A percentile compares a stretch with the other conserved stretches of the same genome.
phyloP scores from a whole-genome alignment of 2,113 vertebrate species.

The Callopanchax toddi region DNA sequence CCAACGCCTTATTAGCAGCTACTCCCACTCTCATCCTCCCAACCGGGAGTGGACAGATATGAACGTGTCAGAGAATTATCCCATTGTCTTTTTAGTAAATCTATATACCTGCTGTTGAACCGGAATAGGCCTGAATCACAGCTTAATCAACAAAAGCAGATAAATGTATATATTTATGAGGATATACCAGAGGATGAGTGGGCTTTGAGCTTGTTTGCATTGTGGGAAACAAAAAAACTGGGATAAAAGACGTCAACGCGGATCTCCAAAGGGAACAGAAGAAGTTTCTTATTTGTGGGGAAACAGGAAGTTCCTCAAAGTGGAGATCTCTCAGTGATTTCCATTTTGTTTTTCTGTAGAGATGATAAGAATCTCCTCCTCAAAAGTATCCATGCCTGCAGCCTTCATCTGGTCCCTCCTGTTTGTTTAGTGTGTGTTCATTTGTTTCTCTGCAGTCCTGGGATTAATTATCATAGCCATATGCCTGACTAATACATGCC shows the following conservation, averaged over 20 bases:
- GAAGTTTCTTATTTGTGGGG: constrained; percentile 27
- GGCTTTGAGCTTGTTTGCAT: constrained; percentile 58
- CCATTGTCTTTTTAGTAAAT: constrained; percentile 26
- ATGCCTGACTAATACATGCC: constrained; percentile 73
- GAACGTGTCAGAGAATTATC: constrained; percentile 29
- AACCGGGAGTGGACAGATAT: constrained; percentile 55
- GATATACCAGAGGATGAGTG: constrained; percentile 59
- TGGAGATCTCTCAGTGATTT: constrained; percentile 20
- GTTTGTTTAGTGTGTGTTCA: constrained; percentile 74
- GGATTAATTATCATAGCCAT: constrained; percentile 81
- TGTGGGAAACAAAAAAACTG: constrained; percentile 56
- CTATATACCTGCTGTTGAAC: constrained; percentile 48
- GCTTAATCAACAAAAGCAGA: constrained; percentile 28
- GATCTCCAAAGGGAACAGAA: background rate
- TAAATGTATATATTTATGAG: constrained; percentile 53
- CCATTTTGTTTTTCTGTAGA: constrained; percentile 3
- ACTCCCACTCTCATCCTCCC: constrained; percentile 65
- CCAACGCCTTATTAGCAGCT: constrained; percentile 74
- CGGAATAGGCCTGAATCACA: constrained; percentile 39
- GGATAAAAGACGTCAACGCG: constrained; percentile 30
- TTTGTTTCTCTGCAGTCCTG: constrained; percentile 77
- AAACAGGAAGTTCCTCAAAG: constrained; percentile 28
- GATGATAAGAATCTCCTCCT: constrained; percentile 67
- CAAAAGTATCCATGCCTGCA: constrained; percentile 58
- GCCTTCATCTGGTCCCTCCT: constrained; percentile 69